These are phyloP conservation scores for Neuroterus valhalla DNA, from an alignment of 1,140 invertebrate genomes.

Conservation along the genomic window DNA sequence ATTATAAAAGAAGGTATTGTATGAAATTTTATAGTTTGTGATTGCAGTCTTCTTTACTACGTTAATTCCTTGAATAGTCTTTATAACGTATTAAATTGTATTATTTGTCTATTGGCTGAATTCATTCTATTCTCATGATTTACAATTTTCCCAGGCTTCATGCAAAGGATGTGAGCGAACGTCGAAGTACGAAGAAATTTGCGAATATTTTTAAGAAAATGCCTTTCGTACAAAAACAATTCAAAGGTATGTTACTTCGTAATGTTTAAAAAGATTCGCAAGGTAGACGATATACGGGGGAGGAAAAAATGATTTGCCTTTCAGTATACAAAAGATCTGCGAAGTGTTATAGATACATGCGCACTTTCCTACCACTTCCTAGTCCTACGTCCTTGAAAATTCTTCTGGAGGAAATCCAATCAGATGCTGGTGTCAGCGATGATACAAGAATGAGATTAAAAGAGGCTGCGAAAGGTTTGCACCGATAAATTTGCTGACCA, in stretches of 20 bases:
- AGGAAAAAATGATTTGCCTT: neutral
- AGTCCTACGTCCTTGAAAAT: neutral
- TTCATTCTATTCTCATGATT: too few relatives aligned
- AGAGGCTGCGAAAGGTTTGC: neutral
- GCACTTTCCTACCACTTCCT: neutral
- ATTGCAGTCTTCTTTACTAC: too few relatives aligned
- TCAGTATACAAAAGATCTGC: neutral
- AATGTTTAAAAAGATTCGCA: neutral
- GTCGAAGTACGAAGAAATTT: too few relatives aligned
- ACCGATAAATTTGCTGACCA: neutral
- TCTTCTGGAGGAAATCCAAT: neutral
- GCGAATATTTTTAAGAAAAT: too few relatives aligned
- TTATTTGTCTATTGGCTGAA: too few relatives aligned
- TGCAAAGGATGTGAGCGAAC: too few relatives aligned
- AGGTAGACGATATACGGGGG: neutral
- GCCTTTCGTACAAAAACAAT: too few relatives aligned
- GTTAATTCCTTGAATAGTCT: too few relatives aligned
- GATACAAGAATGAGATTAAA: neutral
- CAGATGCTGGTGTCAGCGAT: neutral
- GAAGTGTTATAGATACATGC: neutral
- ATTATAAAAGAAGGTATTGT: too few relatives aligned
- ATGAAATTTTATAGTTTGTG: too few relatives aligned
- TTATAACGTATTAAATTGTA: too few relatives aligned
- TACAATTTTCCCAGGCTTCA: too few relatives aligned
- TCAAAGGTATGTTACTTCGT: neutral